These are phyloP conservation scores for Dascillus cervinus DNA, from an alignment of 2,888 invertebrate genomes.

Conservation along the genomic window DNA sequence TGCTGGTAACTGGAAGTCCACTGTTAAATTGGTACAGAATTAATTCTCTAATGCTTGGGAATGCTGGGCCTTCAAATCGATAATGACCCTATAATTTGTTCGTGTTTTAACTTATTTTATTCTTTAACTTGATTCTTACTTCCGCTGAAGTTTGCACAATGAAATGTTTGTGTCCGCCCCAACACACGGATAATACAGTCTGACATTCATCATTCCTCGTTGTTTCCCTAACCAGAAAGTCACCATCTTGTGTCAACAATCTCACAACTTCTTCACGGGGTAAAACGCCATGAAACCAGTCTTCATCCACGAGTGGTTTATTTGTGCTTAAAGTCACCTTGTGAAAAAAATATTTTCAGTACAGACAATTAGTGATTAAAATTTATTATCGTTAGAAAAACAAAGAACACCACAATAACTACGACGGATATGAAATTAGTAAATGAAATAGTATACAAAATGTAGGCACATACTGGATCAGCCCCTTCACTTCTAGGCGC, in stretches of 20 bases:
- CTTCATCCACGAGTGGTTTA: conserved; percentile 77
- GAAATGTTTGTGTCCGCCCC: conserved; percentile 95
- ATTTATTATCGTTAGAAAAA: not conserved
- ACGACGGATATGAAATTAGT: conserved; percentile 1
- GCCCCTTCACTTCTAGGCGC: conserved; percentile 37
- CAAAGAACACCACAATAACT: not conserved
- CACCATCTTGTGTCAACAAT: conserved; percentile 83
- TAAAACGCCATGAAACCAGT: conserved; percentile 96
- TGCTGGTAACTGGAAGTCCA: conserved; percentile 81
- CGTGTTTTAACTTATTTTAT: too few species aligned
- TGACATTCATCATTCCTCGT: conserved; percentile 86
- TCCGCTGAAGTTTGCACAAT: conserved; percentile 92
- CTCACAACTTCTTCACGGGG: conserved; percentile 94
- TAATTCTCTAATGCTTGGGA: conserved; percentile 86
- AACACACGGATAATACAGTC: conserved; percentile 89
- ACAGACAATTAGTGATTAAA: not conserved
- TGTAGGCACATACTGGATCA: conserved; percentile 34
- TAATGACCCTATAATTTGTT: conserved; percentile 67
- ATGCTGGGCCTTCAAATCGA: conserved; percentile 89
- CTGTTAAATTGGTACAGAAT: conserved; percentile 83
- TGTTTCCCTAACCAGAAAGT: conserved; percentile 90
- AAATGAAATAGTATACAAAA: not conserved
- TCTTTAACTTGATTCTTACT: too few species aligned
- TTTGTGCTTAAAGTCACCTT: conserved; percentile 38
- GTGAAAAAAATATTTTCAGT: not conserved